phyloP scores from a whole-genome alignment of 2,888 invertebrate genomes.

The Lasioglossum malachurum region DNA sequence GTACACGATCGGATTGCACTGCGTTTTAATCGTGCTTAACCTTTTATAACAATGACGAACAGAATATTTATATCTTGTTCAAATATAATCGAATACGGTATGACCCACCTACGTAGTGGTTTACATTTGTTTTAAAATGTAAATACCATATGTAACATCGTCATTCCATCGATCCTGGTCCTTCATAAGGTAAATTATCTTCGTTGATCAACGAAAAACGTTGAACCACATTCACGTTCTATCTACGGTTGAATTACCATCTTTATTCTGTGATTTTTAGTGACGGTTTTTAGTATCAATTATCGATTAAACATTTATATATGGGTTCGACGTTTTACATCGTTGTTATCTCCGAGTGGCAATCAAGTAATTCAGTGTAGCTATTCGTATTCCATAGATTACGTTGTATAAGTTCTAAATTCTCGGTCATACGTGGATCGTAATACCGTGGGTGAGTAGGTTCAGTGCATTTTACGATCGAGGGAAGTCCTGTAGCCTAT shows the following conservation, averaged over 20 bases:
- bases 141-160: too few species aligned
- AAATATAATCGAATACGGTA: background rate
- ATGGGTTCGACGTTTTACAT: background rate
- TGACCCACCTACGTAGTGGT: background rate
- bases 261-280: background rate
- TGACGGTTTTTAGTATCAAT: too few species aligned
- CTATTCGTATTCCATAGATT: background rate
- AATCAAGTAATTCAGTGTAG: background rate
- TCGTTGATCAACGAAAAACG: background rate
- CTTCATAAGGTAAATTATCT: background rate
- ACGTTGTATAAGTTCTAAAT: background rate
- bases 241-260: too few species aligned
- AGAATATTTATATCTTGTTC: background rate
- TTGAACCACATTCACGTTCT: background rate
- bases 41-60: background rate
- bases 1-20: background rate
- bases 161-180: background rate
- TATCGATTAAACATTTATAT: background rate
- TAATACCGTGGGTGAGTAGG: background rate
- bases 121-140: too few species aligned
- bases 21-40: background rate
- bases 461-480: constrained; percentile 2
- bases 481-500: constrained; percentile 4
- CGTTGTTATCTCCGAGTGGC: background rate
- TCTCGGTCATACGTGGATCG: background rate